Base-by-base conservation (phyloP, 2,113 vertebrate genomes). In the Pedetes capensis region DNA sequence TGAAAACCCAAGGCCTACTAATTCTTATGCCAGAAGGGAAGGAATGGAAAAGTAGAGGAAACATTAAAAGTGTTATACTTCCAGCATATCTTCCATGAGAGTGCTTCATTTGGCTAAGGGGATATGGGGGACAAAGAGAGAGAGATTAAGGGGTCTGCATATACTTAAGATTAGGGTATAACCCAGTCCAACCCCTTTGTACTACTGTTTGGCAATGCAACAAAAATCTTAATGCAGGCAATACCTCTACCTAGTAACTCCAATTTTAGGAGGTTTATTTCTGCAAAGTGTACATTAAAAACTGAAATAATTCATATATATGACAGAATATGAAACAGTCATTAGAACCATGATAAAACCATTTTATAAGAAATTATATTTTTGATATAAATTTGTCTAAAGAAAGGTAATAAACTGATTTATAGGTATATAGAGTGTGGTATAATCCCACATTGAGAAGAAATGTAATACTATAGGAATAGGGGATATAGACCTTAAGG, bases 1-100 rank as follows among this genome's bases (percentile, higher is more conserved):
- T 92, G 95, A 94, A 97, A 96, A 93, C 89, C 57, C 79, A 97
- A 97, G 96, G 96, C 89, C 92, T 94, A 95, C 96, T 96, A 94
- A 96, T 83, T 81, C 93, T 89, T 47, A 61, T 55, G 44, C 93
- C 93, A 93, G 55, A 4, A 75, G 87, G 94, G 86, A 97, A 91
- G 8, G 27, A 39, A 81, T 63, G 74, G 57, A 27, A 93, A 84
- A 59, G 76, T 11, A 71, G 86, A 89, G 37, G 29, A 96, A 94
- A 96, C 94, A 61, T 85, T 78, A 87, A 86, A 93, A 68, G 71
- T 63, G 79, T 53, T 89, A 72, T 42, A 29, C 51, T 83, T 83
- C 79, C 86, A 93, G 57, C 39, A 13, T 47, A 10, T 83, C 75
- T 94, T 97, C 59, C 59, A 75, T 76, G 49, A 59, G 61, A 86